A percentile compares a stretch with the other conserved stretches of the same genome.
Conservation (phyloP, 2,113 vertebrate species). For the Australoheros scitulus region DNA sequence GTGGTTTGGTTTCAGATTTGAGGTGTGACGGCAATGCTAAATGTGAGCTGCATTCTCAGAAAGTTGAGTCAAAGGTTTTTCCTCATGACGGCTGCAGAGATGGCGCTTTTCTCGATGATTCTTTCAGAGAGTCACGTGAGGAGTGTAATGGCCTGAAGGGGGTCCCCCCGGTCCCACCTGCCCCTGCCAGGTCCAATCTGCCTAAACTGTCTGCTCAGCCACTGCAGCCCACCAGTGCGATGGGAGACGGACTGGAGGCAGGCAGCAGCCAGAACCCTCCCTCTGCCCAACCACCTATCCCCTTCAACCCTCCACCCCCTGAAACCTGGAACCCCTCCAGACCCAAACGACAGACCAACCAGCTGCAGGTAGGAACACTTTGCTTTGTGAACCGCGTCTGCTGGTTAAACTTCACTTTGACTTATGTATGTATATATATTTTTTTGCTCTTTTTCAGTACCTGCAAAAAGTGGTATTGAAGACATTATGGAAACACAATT, state of each 20-base stretch:
- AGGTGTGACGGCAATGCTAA: background rate
- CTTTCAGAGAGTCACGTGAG: slow-evolving; percentile 81
- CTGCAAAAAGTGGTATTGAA: slow-evolving; percentile 92
- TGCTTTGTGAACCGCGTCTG: background rate
- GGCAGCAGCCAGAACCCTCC: slow-evolving; percentile 81
- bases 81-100: background rate
- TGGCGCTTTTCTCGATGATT: background rate
- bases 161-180: slow-evolving; percentile 82
- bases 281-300: slow-evolving; percentile 76
- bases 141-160: slow-evolving; percentile 92
- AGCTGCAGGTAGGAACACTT: slow-evolving; percentile 76
- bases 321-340: slow-evolving; percentile 86
- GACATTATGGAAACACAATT: slow-evolving; percentile 93
- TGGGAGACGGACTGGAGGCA: slow-evolving; percentile 91
- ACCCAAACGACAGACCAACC: slow-evolving; percentile 93
- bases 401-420: background rate
- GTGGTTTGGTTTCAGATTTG: background rate
- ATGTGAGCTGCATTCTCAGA: background rate
- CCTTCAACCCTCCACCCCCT: slow-evolving; percentile 84
- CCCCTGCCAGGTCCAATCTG: slow-evolving; percentile 85
- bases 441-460: slow-evolving; percentile 78
- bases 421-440: background rate
- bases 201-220: slow-evolving; percentile 74
- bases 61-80: background rate
- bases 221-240: slow-evolving; percentile 70